Conservation (phyloP, 2,797 vertebrate genomes). For the Esox lucius region DNA sequence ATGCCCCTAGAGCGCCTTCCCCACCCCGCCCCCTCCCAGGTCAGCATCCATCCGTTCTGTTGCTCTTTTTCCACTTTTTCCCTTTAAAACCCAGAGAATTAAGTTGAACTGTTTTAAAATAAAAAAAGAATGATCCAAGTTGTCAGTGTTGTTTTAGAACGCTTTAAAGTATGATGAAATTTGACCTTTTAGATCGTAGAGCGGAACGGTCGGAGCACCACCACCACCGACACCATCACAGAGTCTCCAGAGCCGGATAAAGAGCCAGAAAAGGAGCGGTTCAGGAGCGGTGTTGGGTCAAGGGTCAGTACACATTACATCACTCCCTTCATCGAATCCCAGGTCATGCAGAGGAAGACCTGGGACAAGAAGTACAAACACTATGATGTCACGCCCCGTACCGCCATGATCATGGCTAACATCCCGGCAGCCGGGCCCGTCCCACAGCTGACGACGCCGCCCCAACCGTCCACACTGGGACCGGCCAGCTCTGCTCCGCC, state of each 20-base stretch:
- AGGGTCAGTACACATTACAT: slow-evolving; percentile 77
- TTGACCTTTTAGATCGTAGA: slow-evolving; percentile 54
- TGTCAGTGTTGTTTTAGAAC: no score
- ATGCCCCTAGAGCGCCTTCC: slow-evolving; percentile 86
- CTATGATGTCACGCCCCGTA: slow-evolving; percentile 85
- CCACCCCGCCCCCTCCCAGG: slow-evolving; percentile 55
- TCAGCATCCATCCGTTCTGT: slow-evolving; percentile 24
- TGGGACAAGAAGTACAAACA: slow-evolving; percentile 91
- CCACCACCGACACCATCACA: slow-evolving; percentile 73
- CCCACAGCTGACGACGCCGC: slow-evolving; percentile 48
- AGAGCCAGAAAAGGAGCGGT: slow-evolving; percentile 72
- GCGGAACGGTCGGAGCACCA: slow-evolving; percentile 73
- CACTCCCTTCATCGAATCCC: slow-evolving; percentile 84
- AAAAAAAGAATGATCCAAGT: no score
- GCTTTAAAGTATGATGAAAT: no score
- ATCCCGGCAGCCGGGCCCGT: slow-evolving; percentile 70
- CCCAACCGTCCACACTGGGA: slow-evolving; percentile 5
- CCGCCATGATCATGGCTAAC: slow-evolving; percentile 83
- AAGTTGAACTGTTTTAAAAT: no score
- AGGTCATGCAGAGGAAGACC: slow-evolving; percentile 77
- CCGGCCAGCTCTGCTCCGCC: slow-evolving; percentile 23
- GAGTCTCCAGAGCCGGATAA: slow-evolving; percentile 79
- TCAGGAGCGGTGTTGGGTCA: slow-evolving; percentile 57
- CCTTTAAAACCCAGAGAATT: no score
- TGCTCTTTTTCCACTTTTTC: no score